Percentiles rank a stretch among this genome's conserved stretches.
These are phyloP conservation scores for Macaria notata DNA, from an alignment of 2,888 invertebrate genomes.

Conservation along the genomic window DNA sequence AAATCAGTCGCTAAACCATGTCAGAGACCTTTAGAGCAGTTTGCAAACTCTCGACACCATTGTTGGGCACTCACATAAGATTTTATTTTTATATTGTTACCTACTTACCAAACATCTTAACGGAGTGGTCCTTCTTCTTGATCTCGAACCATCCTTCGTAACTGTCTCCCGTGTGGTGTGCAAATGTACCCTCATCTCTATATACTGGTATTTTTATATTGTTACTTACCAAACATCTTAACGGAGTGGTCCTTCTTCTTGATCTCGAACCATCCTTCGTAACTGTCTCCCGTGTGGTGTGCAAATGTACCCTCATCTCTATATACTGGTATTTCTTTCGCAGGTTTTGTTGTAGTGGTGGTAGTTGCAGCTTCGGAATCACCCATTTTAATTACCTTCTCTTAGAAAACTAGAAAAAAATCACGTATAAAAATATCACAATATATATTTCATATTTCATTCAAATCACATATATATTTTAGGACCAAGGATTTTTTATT, in stretches of 20 bases:
- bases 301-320: conserved; percentile 67
- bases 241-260: conserved; percentile 69
- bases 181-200: conserved; percentile 66
- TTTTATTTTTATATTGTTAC: too few species aligned
- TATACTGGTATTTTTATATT: conserved; percentile 39
- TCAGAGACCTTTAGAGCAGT: too few species aligned
- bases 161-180: conserved; percentile 80
- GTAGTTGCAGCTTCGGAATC: conserved; percentile 17
- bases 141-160: conserved; percentile 83
- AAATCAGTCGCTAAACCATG: too few species aligned
- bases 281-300: conserved; percentile 82
- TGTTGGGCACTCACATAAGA: too few species aligned
- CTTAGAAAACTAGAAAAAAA: too few species aligned
- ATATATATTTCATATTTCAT: too few species aligned
- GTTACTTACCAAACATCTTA: conserved; percentile 68
- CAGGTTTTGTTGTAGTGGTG: conserved; percentile 45
- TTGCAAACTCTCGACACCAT: too few species aligned
- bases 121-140: conserved; percentile 66
- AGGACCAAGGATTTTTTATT: too few species aligned
- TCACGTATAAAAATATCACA: too few species aligned
- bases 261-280: conserved; percentile 81
- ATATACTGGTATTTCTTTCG: conserved; percentile 53
- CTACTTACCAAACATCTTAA: conserved; percentile 74
- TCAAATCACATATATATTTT: too few species aligned
- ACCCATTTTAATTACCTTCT: too few species aligned